These are phyloP conservation scores for Paramisgurnus dabryanus DNA, from an alignment of 2,113 vertebrate species.

Conservation along the genomic window DNA sequence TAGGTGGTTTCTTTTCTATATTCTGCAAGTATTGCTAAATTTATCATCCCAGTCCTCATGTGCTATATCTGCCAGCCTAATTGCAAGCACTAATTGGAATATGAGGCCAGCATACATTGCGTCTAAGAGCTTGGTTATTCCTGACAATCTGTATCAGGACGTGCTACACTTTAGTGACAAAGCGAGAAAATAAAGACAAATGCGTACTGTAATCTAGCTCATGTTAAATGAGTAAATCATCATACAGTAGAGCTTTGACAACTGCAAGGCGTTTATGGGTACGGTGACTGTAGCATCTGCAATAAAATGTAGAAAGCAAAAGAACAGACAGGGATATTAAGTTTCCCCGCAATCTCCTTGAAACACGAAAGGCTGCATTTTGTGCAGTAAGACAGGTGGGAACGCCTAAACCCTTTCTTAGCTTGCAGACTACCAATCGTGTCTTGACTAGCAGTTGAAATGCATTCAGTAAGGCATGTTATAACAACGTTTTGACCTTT, in stretches of 20 bases:
- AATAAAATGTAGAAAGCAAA: not conserved
- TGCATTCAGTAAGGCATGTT: not conserved
- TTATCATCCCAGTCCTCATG: constrained; percentile 77
- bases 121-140: constrained; percentile 50
- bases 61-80: constrained; percentile 77
- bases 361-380: not conserved
- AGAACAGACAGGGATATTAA: too few species aligned
- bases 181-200: constrained; percentile 31
- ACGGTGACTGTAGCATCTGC: not conserved
- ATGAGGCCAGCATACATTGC: constrained; percentile 66
- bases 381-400: not conserved
- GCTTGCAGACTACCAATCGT: not conserved
- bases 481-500: not conserved
- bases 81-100: constrained; percentile 77
- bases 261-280: not conserved
- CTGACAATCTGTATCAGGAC: constrained; percentile 42
- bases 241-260: not conserved
- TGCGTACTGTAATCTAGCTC: not conserved
- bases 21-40: constrained; percentile 70
- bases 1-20: constrained; percentile 57
- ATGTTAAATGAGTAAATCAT: not conserved
- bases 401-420: not conserved
- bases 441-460: not conserved
- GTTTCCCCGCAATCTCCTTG: not conserved
- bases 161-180: constrained; percentile 46